Conservation (phyloP, 2,888 invertebrate species). For the Hydriomena furcata region DNA sequence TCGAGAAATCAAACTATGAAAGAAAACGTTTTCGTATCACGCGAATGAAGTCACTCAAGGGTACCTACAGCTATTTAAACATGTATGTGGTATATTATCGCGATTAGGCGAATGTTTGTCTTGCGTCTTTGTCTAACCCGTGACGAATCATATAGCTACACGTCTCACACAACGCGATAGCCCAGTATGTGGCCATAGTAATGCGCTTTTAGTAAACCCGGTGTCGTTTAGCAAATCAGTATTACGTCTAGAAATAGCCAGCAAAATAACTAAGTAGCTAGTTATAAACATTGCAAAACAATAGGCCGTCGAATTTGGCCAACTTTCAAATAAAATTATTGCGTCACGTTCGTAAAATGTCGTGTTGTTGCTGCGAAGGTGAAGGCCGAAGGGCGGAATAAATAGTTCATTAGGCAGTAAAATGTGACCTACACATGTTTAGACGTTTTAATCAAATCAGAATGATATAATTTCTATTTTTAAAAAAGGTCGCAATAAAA, state of each 20-base stretch:
- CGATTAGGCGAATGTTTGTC: no score
- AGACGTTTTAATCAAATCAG: neutral
- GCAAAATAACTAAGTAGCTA: slow-evolving; percentile 11
- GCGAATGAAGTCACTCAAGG: neutral
- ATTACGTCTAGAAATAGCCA: slow-evolving; percentile 14
- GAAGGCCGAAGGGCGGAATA: slow-evolving; percentile 17
- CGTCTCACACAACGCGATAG: no score
- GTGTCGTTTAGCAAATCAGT: slow-evolving; percentile 11
- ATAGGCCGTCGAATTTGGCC: slow-evolving; percentile 25
- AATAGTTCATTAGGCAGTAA: neutral
- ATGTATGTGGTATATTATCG: no score
- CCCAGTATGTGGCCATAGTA: no score
- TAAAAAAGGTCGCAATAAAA: neutral
- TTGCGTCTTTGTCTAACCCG: no score
- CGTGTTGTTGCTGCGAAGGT: slow-evolving; percentile 14
- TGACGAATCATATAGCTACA: no score
- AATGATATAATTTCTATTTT: slow-evolving; percentile 5
- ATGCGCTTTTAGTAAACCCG: neutral
- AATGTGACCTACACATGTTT: slow-evolving; percentile 13
- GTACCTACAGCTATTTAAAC: neutral
- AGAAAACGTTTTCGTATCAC: no score
- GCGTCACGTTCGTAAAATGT: slow-evolving; percentile 13
- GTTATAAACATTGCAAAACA: slow-evolving; percentile 20
- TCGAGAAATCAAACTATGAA: no score
- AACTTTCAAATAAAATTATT: slow-evolving; percentile 24